Evolutionary conservation across 2,888 invertebrate genomes (phyloP).

Genomic region (Campaea margaritaria): DNA sequence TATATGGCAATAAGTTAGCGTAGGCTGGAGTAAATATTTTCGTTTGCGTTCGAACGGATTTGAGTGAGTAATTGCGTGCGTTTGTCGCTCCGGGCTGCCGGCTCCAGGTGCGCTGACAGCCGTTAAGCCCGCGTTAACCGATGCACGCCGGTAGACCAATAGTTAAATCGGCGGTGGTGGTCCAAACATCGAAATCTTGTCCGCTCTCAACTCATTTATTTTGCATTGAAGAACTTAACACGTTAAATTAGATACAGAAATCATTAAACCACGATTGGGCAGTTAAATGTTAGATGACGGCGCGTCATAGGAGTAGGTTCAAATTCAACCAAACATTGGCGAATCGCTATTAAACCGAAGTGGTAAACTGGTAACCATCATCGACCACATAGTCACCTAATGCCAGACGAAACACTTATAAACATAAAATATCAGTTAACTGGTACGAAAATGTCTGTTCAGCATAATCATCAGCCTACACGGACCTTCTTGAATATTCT

Average conservation of each 20-base stretch:
- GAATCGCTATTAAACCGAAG: no score
- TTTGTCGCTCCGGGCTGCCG: conserved; percentile 56
- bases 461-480: neutral
- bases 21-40: conserved; percentile 76
- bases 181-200: neutral
- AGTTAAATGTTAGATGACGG: no score
- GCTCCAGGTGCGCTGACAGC: conserved; percentile 73
- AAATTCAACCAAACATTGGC: no score
- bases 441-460: no score
- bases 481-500: neutral
- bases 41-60: conserved; percentile 64
- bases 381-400: no score
- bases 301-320: no score
- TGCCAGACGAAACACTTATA: no score
- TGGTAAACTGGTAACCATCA: no score
- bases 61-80: conserved; percentile 73
- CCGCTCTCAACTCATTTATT: neutral
- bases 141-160: conserved; percentile 25
- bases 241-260: neutral
- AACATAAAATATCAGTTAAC: no score
- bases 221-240: neutral
- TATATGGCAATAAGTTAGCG: conserved; percentile 77
- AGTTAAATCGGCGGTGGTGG: conserved; percentile 4
- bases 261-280: neutral
- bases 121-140: conserved; percentile 61